A percentile compares a stretch with the other conserved stretches of the same genome.
Conservation (phyloP, 2,797 vertebrate genomes). For the Lagorchestes hirsutus region DNA sequence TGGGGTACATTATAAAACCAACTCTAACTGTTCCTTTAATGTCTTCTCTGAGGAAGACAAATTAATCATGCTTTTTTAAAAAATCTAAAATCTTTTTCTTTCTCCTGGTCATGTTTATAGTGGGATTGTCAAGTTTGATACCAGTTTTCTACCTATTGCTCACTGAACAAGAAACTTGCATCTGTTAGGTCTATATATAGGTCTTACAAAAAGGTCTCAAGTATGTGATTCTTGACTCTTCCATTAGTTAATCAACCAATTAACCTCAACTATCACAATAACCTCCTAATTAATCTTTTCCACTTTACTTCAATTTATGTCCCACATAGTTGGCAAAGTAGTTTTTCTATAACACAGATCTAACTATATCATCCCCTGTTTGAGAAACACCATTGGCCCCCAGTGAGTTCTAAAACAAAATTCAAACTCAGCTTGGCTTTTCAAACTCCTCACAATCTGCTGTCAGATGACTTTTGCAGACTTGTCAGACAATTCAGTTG, state of each 20-base stretch:
- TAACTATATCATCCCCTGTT: neutral
- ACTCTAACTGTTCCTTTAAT: neutral
- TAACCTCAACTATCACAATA: neutral
- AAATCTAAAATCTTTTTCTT: neutral
- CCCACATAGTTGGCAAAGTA: neutral
- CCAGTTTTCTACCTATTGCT: neutral
- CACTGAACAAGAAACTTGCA: neutral
- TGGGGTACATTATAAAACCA: neutral
- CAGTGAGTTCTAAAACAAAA: neutral
- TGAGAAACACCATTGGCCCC: neutral
- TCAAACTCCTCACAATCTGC: neutral
- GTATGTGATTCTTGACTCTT: neutral
- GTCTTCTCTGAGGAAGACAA: neutral
- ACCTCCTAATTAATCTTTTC: neutral
- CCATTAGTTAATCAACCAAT: neutral
- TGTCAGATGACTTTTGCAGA: neutral
- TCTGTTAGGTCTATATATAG: neutral
- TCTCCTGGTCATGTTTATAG: neutral
- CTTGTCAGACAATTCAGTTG: neutral
- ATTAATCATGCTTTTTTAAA: neutral
- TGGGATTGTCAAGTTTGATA: neutral
- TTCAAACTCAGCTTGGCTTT: neutral
- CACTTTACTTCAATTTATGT: neutral
- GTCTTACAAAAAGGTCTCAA: neutral
- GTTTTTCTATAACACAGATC: neutral